These are phyloP conservation scores for Mormyrus lacerda DNA, from an alignment of 2,113 vertebrate genomes.

Conservation along the genomic window DNA sequence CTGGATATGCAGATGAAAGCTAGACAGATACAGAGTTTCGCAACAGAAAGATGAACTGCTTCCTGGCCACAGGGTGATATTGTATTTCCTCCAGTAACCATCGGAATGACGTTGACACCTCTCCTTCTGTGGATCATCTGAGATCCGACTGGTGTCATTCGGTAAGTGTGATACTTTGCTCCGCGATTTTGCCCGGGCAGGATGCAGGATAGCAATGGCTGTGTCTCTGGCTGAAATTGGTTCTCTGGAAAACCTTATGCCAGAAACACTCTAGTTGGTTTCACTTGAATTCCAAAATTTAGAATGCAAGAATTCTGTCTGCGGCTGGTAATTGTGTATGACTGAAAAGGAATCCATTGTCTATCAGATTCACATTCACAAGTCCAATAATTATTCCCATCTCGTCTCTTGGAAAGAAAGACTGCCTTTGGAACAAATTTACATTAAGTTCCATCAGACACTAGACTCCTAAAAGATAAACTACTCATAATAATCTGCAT, in stretches of 20 bases:
- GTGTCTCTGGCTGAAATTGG: constrained; percentile 9
- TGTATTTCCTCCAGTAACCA: neutral
- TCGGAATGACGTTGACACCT: neutral
- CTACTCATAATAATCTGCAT: neutral
- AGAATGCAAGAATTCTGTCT: constrained; percentile 45
- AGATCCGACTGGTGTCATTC: neutral
- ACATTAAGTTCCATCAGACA: neutral
- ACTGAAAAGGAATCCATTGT: constrained; percentile 46
- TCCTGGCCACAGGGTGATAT: neutral
- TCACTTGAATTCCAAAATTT: constrained; percentile 49
- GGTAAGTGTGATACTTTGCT: neutral
- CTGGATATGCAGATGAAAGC: neutral
- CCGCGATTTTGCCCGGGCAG: neutral
- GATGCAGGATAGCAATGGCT: neutral
- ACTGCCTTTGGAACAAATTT: neutral
- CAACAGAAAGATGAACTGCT: neutral
- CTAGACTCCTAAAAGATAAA: constrained; percentile 4
- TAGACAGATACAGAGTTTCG: neutral
- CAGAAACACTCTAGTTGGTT: neutral
- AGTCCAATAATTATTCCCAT: constrained; percentile 37
- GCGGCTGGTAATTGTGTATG: constrained; percentile 56
- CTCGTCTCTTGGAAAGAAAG: neutral
- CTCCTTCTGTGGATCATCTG: neutral
- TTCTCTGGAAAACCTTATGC: neutral
- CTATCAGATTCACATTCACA: constrained; percentile 51